Percentiles rank a stretch among this genome's conserved stretches.
Conservation (phyloP, 2,888 invertebrate species). For the Sinodicranocentrus sp. region DNA sequence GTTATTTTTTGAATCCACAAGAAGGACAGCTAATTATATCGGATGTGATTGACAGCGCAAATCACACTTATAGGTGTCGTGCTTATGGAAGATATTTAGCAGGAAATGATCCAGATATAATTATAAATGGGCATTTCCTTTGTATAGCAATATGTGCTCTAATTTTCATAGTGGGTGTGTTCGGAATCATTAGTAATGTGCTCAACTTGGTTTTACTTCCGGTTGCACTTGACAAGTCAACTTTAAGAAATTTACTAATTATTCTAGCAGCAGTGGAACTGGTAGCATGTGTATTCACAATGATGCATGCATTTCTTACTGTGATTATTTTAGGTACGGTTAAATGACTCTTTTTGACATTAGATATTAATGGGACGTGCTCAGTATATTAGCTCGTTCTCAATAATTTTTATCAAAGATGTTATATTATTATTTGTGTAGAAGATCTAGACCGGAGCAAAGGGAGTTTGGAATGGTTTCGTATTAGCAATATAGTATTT, state of each 20-base stretch:
- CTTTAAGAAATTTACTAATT: not conserved
- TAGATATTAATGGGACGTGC: too few relatives aligned
- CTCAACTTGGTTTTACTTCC: not conserved
- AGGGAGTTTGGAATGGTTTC: slow-evolving; percentile 20
- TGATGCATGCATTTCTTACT: not conserved
- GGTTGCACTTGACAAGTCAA: not conserved
- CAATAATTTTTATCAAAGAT: slow-evolving; percentile 9
- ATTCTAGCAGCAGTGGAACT: not conserved
- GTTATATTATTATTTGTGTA: not conserved
- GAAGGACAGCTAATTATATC: not conserved
- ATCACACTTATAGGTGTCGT: not conserved
- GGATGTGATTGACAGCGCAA: not conserved
- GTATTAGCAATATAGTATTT: slow-evolving; percentile 22
- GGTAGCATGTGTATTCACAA: not conserved
- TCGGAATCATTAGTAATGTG: not conserved
- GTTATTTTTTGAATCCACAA: slow-evolving; percentile 23
- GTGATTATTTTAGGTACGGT: not conserved
- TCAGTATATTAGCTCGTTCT: too few relatives aligned
- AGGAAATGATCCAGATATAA: not conserved
- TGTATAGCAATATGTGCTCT: not conserved
- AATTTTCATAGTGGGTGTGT: not conserved
- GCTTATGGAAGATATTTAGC: not conserved
- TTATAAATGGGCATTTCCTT: not conserved
- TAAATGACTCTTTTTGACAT: too few relatives aligned
- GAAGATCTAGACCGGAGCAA: slow-evolving; percentile 43